Evolutionary conservation across 1,140 invertebrate genomes (phyloP).

Genomic region (Drosophila nigrodunni): DNA sequence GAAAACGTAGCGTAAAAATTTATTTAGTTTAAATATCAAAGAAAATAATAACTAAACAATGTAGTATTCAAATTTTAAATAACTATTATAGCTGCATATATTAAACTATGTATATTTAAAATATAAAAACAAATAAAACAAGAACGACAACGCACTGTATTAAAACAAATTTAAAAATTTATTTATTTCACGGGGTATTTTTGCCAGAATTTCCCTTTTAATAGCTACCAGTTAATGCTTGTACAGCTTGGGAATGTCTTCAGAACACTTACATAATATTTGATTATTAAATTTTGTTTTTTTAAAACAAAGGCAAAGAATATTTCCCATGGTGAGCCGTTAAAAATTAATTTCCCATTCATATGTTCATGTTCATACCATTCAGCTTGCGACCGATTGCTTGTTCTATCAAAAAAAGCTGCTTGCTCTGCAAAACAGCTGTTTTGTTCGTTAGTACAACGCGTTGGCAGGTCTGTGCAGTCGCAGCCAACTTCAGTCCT

Average conservation of each 20-base stretch:
- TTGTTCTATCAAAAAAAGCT: not conserved
- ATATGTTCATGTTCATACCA: not conserved
- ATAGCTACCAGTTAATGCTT: too few species aligned
- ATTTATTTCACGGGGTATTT: constrained; percentile 1
- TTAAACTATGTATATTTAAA: constrained; percentile 76
- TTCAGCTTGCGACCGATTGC: constrained; percentile 3
- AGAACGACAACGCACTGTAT: constrained; percentile 66
- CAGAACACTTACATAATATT: too few species aligned
- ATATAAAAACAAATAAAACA: constrained; percentile 75
- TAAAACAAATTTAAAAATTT: constrained; percentile 37
- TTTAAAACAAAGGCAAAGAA: too few species aligned
- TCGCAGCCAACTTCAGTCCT: not conserved
- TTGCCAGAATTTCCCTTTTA: not conserved
- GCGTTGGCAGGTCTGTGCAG: not conserved
- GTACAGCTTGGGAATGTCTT: too few species aligned
- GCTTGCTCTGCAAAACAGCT: not conserved
- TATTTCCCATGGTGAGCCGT: too few species aligned
- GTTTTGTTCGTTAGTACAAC: not conserved
- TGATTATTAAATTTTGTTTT: too few species aligned
- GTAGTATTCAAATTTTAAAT: constrained; percentile 83
- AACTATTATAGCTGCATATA: constrained; percentile 80
- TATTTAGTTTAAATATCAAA: constrained; percentile 69
- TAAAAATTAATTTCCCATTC: not conserved
- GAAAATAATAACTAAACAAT: constrained; percentile 59
- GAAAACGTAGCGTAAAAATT: constrained; percentile 62